These are phyloP conservation scores for Troides helena DNA, from an alignment of 2,888 invertebrate species.

Conservation along the genomic window DNA sequence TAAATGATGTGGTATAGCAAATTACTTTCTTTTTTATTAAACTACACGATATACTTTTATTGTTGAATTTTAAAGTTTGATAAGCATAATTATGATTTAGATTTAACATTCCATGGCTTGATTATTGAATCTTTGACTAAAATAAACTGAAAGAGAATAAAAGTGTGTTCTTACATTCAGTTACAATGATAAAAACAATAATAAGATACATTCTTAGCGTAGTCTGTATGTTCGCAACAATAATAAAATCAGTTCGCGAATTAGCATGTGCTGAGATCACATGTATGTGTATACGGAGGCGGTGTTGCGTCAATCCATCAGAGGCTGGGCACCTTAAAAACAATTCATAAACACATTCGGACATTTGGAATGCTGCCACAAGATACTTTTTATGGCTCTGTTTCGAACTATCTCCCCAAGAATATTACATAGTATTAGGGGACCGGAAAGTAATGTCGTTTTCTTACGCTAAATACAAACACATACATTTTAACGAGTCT, in stretches of 20 bases:
- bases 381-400: slow-evolving; percentile 43
- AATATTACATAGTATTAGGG: neutral
- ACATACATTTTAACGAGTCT: too few relatives aligned
- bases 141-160: neutral
- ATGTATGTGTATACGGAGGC: slow-evolving; percentile 36
- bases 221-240: slow-evolving; percentile 16
- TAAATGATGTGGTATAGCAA: too few relatives aligned
- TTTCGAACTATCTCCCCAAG: slow-evolving; percentile 29
- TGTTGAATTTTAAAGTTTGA: neutral
- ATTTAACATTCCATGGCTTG: neutral
- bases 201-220: neutral
- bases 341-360: slow-evolving; percentile 63
- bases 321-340: slow-evolving; percentile 59
- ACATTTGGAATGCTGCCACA: slow-evolving; percentile 71
- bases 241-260: slow-evolving; percentile 25
- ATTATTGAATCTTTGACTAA: neutral
- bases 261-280: slow-evolving; percentile 19
- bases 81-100: neutral
- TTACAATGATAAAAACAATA: neutral
- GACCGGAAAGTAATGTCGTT: too few relatives aligned
- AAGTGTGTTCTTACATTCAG: neutral
- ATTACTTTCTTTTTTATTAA: too few relatives aligned
- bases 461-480: too few relatives aligned
- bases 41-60: neutral
- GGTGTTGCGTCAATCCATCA: slow-evolving; percentile 59